Conservation (phyloP, 2,888 invertebrate species). For the Caenorhabditis sp. region DNA sequence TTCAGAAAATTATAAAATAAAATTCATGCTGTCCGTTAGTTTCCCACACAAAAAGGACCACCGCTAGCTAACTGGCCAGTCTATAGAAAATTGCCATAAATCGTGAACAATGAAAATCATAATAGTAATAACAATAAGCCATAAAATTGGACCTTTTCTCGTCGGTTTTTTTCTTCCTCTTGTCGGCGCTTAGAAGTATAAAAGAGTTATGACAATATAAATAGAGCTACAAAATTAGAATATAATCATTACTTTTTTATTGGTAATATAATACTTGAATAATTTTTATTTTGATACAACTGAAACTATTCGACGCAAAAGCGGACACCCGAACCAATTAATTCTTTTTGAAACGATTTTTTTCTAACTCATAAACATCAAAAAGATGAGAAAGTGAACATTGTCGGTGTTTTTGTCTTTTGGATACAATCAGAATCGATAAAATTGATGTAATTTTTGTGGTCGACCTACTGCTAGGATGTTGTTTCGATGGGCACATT, state of each 20-base stretch:
- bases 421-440: background rate
- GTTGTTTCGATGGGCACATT: background rate
- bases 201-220: too few species aligned
- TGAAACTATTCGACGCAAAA: too few species aligned
- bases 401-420: too few species aligned
- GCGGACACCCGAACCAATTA: too few species aligned
- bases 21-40: background rate
- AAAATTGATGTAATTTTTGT: background rate
- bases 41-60: background rate
- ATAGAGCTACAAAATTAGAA: too few species aligned
- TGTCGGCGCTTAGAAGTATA: background rate
- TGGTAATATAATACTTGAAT: too few species aligned
- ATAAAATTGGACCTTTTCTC: background rate
- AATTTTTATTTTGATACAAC: too few species aligned
- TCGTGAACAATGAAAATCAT: slow-evolving; percentile 1
- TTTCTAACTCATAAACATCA: too few species aligned
- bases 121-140: background rate
- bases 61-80: background rate
- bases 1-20: background rate
- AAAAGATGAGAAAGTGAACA: too few species aligned
- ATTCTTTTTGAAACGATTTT: too few species aligned
- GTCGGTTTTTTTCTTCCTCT: background rate
- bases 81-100: background rate
- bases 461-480: background rate
- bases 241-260: too few species aligned